These are phyloP conservation scores for Stercorarius parasiticus DNA, from an alignment of 2,113 vertebrate genomes.

Conservation along the genomic window DNA sequence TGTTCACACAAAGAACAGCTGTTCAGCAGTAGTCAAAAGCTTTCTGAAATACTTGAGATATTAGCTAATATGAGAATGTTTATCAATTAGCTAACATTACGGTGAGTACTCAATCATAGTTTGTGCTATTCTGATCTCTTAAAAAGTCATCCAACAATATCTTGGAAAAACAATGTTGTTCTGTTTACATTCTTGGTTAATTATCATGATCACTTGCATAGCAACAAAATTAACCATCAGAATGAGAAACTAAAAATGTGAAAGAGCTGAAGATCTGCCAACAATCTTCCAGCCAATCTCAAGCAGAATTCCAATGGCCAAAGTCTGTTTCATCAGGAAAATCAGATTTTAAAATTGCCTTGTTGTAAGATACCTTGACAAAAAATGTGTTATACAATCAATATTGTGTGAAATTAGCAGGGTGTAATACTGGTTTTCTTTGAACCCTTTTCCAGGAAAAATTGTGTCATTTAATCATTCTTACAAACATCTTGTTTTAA, in stretches of 20 bases:
- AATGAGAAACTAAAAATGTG: constrained; percentile 9
- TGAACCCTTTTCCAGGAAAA: neutral
- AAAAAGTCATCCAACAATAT: neutral
- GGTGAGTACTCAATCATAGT: neutral
- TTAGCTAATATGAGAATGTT: neutral
- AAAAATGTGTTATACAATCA: neutral
- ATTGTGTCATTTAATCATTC: neutral
- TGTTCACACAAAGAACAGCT: neutral
- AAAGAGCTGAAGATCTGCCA: constrained; percentile 18
- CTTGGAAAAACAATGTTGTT: neutral
- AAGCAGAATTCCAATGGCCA: neutral
- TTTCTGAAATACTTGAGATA: neutral
- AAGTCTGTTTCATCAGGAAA: constrained; percentile 1
- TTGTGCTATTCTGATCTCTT: neutral
- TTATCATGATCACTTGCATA: neutral
- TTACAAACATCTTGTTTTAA: neutral
- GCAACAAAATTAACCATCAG: neutral
- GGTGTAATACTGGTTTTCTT: neutral
- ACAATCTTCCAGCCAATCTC: neutral
- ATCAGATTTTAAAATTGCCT: neutral
- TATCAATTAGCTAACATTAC: neutral
- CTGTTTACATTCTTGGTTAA: neutral
- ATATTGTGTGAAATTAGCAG: constrained; percentile 2
- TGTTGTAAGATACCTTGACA: neutral
- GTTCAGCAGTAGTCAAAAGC: neutral